Evolutionary conservation across 2,797 vertebrate genomes (phyloP).

Genomic region (Pseudochromis fuscus): DNA sequence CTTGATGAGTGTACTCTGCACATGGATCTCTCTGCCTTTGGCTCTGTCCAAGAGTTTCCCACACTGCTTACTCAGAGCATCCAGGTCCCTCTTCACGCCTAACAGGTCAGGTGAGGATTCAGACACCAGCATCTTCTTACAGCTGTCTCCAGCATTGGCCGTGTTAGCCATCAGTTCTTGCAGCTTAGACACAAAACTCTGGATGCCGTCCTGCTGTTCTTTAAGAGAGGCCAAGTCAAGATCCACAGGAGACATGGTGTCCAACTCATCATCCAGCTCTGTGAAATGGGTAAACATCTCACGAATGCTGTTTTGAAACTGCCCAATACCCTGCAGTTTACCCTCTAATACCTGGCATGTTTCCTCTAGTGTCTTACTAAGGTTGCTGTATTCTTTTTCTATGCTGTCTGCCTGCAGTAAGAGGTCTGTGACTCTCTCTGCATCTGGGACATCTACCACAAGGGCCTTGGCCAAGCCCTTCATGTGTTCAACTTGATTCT

Average conservation of each 20-base stretch:
- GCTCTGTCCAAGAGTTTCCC: constrained; percentile 95
- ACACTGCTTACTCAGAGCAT: constrained; percentile 95
- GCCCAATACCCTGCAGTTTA: constrained; percentile 96
- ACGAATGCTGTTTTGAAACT: constrained; percentile 96
- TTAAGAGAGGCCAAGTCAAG: constrained; percentile 86
- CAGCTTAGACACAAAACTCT: constrained; percentile 88
- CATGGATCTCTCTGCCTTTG: constrained; percentile 88
- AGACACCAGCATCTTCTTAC: constrained; percentile 93
- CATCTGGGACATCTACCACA: constrained; percentile 89
- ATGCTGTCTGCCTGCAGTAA: constrained; percentile 90
- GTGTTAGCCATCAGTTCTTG: constrained; percentile 90
- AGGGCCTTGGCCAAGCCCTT: constrained; percentile 90
- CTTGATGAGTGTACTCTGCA: constrained; percentile 84
- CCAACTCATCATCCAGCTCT: constrained; percentile 96
- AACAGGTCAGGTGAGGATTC: constrained; percentile 93
- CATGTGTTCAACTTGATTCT: constrained; percentile 88
- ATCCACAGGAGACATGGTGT: constrained; percentile 91
- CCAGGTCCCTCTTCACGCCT: constrained; percentile 94
- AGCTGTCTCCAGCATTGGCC: constrained; percentile 89
- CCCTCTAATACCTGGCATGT: constrained; percentile 91
- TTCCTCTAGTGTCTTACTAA: constrained; percentile 89
- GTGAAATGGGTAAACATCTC: constrained; percentile 96
- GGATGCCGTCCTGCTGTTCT: constrained; percentile 87
- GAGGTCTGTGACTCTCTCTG: constrained; percentile 90
- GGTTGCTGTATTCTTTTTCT: constrained; percentile 85